Evolutionary conservation across 2,797 vertebrate genomes (phyloP), one percentile per base, ranked within the genome.

Genomic region (Dromococcyx pavoninus): DNA sequence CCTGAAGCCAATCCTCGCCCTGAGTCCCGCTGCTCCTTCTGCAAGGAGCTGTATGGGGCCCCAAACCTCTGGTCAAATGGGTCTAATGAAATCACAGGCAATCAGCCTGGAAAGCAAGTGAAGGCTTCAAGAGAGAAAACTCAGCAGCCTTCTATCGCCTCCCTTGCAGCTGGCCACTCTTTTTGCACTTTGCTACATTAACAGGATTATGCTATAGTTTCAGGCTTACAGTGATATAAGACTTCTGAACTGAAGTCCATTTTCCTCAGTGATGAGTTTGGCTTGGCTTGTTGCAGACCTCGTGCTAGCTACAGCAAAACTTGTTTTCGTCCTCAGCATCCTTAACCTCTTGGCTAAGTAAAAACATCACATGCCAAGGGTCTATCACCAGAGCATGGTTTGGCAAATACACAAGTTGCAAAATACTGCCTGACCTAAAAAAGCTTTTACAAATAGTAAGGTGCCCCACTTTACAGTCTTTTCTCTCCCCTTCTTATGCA

Each of bases 251-350:
- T 66, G 51, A 84, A 70, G 67, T 43, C 57, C 46, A 27, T 77
- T 87, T 90, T 90, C 65, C 44, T 80, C 44, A 53, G 19, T 4
- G 2, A 9, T 56, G 37, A 79, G 51, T 16, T 75, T 90, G 83
- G 28, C 56, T 72, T 78, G 58, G 48, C n/a, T 81, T 75, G 17
- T 87, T 37, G 30, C 65, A 88, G 44, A 67, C 50, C 79, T 81
- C 54, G 24, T 44, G 32, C 53, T 66, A 44, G 32, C 70, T 94
- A 61, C 57, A 91, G 64, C 16, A 88, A 88, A 81, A 81, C 43
- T 88, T 54, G 58, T 79, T 96, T 95, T 77, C 74, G 61, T 85
- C 89, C 91, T 88, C 43, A 80, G 21, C 33, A 57, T 85, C 60
- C 74, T 91, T 82, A 93, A 54, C 61, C 8, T 81, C 67, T 70